Base-by-base conservation (phyloP, 2,797 vertebrate genomes). In the Podargus strigoides region DNA sequence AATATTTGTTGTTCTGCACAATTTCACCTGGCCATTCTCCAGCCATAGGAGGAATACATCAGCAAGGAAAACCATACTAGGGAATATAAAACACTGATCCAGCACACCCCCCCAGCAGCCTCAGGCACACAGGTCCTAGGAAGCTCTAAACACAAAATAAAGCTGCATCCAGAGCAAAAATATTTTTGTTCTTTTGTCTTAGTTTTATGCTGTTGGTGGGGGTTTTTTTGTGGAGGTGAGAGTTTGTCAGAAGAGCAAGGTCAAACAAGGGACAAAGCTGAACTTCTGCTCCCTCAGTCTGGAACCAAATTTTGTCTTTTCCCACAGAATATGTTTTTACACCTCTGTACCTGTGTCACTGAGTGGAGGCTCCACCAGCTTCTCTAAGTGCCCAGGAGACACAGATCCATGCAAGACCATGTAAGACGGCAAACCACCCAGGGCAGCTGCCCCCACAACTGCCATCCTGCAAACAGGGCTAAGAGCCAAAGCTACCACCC, bases 381-480 rank as follows among this genome's bases (percentile, higher is more conserved):
- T 64, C 39, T 62, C 20, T 56, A 70, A 32, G 60, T 55, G 14
- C 20, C 28, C 11, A 44, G 59, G n/a, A 64, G 30, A 55, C 10
- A 28, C 36, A 59, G 41, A 53, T n/a, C 15, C 39, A 15, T 56
- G 28, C 12, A 26, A 53, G 34, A 42, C 20, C 11, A 10, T 13
- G 23, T 0, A 0, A 67, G 36, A n/a, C 6, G 4, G 21, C 21
- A 26, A 12, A 6, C 7, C 24, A 41, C 3, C 3, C 8, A 4
- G 6, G 14, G 28, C 53, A 92, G 22, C 27, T 68, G 13, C 17
- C 41, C 58, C 7, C 53, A 46, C 34, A 75, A 4, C 10, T 60
- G 34, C 11, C 0, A 2, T n/a, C 28, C 50, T 52, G 7, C 42
- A 8, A 34, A 22, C 20, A 14, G 19, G 9, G 10, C 14, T 44